Evolutionary conservation across 2,888 invertebrate genomes (phyloP).

Genomic region (Corythucha ciliata): DNA sequence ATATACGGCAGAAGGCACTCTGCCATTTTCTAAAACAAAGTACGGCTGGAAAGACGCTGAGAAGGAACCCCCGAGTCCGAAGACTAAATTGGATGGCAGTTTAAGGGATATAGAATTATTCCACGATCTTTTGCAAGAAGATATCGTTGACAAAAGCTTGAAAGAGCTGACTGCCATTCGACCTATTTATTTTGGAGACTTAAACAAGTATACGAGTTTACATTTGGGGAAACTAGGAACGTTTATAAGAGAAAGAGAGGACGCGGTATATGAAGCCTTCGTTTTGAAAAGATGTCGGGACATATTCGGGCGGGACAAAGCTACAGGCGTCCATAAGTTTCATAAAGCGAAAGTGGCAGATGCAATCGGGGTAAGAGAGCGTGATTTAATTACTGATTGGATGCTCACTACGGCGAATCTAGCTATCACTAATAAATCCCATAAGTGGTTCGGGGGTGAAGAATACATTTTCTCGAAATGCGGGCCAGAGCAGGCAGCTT

Average conservation of each 20-base stretch:
- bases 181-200: constrained; percentile 9
- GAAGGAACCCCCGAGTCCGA: neutral
- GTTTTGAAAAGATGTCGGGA: neutral
- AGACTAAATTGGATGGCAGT: constrained; percentile 20
- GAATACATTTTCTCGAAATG: constrained; percentile 11
- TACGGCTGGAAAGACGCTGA: constrained; percentile 17
- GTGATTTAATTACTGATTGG: neutral
- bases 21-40: neutral
- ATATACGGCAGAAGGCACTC: constrained; percentile 7
- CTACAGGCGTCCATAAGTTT: neutral
- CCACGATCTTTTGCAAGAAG: constrained; percentile 7
- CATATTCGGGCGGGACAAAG: neutral
- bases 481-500: constrained; percentile 2
- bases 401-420: constrained; percentile 6
- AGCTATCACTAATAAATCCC: neutral
- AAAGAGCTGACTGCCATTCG: constrained; percentile 13
- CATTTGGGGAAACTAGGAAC: constrained; percentile 17
- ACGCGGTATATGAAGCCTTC: constrained; percentile 7
- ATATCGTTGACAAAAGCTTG: neutral
- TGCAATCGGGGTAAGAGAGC: constrained; percentile 13
- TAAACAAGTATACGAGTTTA: constrained; percentile 15
- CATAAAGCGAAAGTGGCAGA: neutral
- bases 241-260: constrained; percentile 16
- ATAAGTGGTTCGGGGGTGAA: neutral
- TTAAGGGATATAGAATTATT: constrained; percentile 11